phyloP scores from a whole-genome alignment of 2,888 invertebrate genomes.

The Macrosiphum euphorbiae region DNA sequence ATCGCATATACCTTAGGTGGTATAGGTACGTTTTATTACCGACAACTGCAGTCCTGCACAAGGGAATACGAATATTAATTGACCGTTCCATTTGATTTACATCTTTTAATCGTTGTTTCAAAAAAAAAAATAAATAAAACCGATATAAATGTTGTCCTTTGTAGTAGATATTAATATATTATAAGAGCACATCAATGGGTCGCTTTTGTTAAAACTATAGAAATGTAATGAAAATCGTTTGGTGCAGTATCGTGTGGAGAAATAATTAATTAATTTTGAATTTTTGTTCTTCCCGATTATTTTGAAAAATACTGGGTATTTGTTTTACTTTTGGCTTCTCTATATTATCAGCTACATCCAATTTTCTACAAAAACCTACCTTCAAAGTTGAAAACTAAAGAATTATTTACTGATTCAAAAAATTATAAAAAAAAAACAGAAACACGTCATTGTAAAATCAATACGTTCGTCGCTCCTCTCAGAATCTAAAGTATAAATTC shows the following conservation, averaged over 20 bases:
- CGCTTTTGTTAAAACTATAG: background rate
- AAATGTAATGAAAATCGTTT: slow-evolving; percentile 16
- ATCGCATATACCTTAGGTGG: background rate
- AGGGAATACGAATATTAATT: background rate
- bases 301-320: too few relatives aligned
- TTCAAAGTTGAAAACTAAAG: too few relatives aligned
- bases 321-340: too few relatives aligned
- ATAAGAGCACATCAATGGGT: background rate
- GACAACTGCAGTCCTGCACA: background rate
- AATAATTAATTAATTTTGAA: too few relatives aligned
- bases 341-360: background rate
- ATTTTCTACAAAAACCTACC: background rate
- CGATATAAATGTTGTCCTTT: background rate
- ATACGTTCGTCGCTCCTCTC: background rate
- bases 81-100: background rate
- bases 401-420: background rate
- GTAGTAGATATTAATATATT: background rate
- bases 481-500: background rate
- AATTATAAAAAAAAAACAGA: background rate
- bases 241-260: too few relatives aligned
- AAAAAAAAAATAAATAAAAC: background rate
- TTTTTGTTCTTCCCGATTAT: background rate
- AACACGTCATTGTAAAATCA: background rate
- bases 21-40: background rate
- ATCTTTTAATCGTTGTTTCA: background rate